Percentiles rank a stretch among this genome's conserved stretches.
Evolutionary conservation across 2,888 invertebrate species (phyloP).

Genomic region (Tridacna crocea): DNA sequence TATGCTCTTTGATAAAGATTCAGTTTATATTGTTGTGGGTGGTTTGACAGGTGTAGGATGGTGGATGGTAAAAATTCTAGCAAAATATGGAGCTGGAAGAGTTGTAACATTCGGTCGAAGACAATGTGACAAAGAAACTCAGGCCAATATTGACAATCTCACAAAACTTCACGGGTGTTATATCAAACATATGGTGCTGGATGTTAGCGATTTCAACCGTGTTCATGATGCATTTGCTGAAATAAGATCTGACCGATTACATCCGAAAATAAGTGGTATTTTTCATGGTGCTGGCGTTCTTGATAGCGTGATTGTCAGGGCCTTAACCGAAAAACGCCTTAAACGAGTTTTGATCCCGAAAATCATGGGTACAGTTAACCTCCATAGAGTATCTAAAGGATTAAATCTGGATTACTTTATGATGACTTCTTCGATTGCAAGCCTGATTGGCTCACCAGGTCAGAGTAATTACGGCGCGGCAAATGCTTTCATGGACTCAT

Average conservation of each 20-base stretch:
- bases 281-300: slow-evolving; percentile 21
- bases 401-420: background rate
- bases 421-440: slow-evolving; percentile 1
- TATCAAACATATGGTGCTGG: background rate
- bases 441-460: background rate
- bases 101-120: slow-evolving; percentile 62
- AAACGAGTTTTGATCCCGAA: slow-evolving; percentile 10
- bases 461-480: slow-evolving; percentile 18
- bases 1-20: slow-evolving; percentile 5
- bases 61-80: slow-evolving; percentile 60
- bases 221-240: background rate
- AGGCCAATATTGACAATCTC: background rate
- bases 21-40: slow-evolving; percentile 69
- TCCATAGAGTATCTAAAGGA: background rate
- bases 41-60: slow-evolving; percentile 73
- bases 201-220: background rate
- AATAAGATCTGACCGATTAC: background rate
- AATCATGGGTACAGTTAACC: background rate
- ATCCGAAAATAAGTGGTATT: slow-evolving; percentile 4
- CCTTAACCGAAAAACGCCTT: background rate
- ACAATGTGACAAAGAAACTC: background rate
- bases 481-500: slow-evolving; percentile 19
- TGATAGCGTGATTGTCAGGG: background rate
- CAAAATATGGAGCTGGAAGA: slow-evolving; percentile 65
- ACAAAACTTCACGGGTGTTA: background rate